Percentiles rank a stretch among this genome's conserved stretches.
Evolutionary conservation across 2,113 vertebrate species (phyloP).

Genomic region (Clupea harengus): DNA sequence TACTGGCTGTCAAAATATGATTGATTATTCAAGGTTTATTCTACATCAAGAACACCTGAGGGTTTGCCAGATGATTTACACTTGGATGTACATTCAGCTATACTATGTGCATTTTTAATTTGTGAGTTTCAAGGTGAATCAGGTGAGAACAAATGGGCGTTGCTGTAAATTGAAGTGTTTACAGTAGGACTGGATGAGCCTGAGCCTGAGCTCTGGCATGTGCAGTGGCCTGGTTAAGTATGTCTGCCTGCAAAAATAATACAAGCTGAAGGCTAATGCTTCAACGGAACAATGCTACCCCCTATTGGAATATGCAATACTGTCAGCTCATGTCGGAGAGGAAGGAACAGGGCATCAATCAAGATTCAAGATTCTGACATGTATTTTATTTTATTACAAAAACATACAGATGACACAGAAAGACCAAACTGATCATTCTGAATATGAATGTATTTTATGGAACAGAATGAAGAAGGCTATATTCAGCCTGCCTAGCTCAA

Average conservation of each 20-base stretch:
- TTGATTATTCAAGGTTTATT: background rate
- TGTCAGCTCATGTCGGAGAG: background rate
- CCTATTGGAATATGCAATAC: conserved; percentile 48
- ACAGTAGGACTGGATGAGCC: conserved; percentile 32
- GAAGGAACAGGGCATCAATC: background rate
- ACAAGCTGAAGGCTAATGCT: background rate
- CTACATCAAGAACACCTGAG: background rate
- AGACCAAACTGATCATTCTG: background rate
- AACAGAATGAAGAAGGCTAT: background rate
- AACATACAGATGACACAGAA: background rate
- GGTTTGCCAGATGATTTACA: background rate
- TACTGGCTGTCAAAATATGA: background rate
- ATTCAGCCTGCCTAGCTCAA: background rate
- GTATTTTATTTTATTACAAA: background rate
- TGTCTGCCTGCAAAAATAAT: conserved; percentile 51
- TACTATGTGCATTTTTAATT: background rate
- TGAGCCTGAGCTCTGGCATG: conserved; percentile 24
- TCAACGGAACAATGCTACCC: conserved; percentile 58
- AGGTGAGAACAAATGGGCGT: background rate
- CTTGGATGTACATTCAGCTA: background rate
- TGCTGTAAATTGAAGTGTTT: background rate
- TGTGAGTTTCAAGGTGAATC: background rate
- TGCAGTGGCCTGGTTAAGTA: conserved; percentile 47
- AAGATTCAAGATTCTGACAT: background rate
- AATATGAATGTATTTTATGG: background rate